Evolutionary conservation across 2,888 invertebrate species (phyloP), one percentile per base, ranked within the genome.

Genomic region (Cephus pulcher): DNA sequence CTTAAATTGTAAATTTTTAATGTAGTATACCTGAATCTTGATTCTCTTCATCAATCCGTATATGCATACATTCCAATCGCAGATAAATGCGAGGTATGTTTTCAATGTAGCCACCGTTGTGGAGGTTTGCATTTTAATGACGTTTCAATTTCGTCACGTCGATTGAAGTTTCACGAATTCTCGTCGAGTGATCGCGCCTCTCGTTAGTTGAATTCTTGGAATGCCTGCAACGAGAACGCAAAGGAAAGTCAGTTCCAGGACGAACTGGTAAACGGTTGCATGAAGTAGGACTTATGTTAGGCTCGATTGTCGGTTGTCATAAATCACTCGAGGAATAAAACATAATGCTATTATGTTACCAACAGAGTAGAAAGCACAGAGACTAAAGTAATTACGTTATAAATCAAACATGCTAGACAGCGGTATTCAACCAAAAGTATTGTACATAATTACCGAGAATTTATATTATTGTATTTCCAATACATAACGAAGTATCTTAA

Each of bases 351-450:
- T 71, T 71, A 71, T 71, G 71, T 71, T 71, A 71, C 71, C 71
- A 71, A 34, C 71, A 71, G 11, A 34, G 71, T 71, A 71, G 30
- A 71, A 71, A 71, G 71, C 71, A 34, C 71, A 32, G 71, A 32
- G 71, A 71, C 71, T 71, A 71, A 34, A 34, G 35, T 73, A 70
- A 77, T 75, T 75, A 76, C 75, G 68, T 73, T 79, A 75, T 75
- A 79, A 77, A 79, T 80, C 77, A 70, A 75, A 77, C 76, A 75
- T 34, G 76, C 71, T 75, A 77, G 37, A 71, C 75, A 79, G 77
- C 73, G 78, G 76, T 77, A 83, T 84, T 82, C 80, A 80, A 83
- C 85, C 84, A 86, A 86, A 86, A 84, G 78, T 78, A 83, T 82
- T 84, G 82, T 86, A 85, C 68, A 81, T 84, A 83, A 75, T 73